Base-by-base conservation (phyloP, 2,113 vertebrate genomes). In the Lepisosteus osseus region DNA sequence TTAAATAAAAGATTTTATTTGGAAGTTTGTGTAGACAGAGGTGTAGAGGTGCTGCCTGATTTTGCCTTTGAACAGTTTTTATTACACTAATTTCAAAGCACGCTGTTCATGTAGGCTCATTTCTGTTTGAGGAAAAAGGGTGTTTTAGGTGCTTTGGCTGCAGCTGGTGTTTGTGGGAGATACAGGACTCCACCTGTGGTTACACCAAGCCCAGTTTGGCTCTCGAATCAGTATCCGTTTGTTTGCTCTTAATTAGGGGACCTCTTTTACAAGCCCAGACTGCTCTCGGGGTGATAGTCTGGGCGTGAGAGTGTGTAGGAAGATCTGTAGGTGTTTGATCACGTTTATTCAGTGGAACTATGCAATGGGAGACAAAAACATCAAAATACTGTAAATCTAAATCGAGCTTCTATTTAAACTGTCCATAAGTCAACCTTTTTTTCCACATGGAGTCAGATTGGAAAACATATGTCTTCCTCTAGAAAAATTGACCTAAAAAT, bases 161-260 rank as follows among this genome's bases (percentile, higher is more conserved):
- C 5, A 9, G 5, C 9, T 51, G 47, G 9, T 51, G 47, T 51
- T 51, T 51, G 47, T 51, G 47, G 66, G 15, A 54, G 65, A 44
- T 40, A 44, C 45, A 17, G 55, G 71, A 7, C 61, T n/a, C 45
- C 54, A 13, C 66, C 66, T 63, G 29, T 63, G 72, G 65, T 63
- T 74, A 68, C 72, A 7, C 59, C 54, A 66, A 55, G 72, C 12
- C 9, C n/a, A 43, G 29, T 59, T 74, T 67, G 3, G 13, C 67
- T 64, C 72, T 61, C 64, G 61, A 69, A 40, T 54, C 61, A 63
- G 15, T 74, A 61, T 51, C 57, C 63, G 59, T 54, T 68, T 61
- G 63, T 14, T 45, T 29, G 61, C n/a, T 3, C 17, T 44, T 51
- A 43, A 47, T 61, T 13, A 44, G 54, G 67, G 67, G 44, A 51